Base-by-base conservation (phyloP, 2,888 invertebrate genomes). In the Drosophila setosimentum region DNA sequence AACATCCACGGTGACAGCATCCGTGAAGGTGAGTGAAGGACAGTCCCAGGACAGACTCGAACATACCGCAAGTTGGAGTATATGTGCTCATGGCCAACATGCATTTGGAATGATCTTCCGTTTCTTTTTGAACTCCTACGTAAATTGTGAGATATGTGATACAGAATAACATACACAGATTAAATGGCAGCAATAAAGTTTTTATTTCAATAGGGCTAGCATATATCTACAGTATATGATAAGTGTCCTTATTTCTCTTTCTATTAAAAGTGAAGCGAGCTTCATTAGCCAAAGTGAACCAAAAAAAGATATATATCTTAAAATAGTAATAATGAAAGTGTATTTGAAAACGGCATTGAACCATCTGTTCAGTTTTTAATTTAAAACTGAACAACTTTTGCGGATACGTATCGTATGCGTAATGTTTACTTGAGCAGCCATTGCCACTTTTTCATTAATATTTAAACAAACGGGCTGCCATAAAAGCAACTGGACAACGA, bases 1-100 rank as follows among this genome's bases (percentile, higher is more conserved):
- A 94, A 97, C 97, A 66, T 96, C 97, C 89, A 97, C 97, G 48
- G 97, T 97, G 79, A 98, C 97, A 27, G 96, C 97, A 13, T 96
- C 97, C 61, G 95, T 97, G 51, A 96, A 96, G 92, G 94, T 97
- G 61, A 93, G 92, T 89, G 49, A 91, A 69, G 50, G 66, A 60
- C 54, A 48, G n/a, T 13, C 29, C 27, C 11, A 16, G 18, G 30
- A 10, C 27, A 59, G 27, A 45, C 32, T 11, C 1, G 30, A 33
- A 35, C 24, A 35, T 11, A 29, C 33, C 32, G 18, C 29, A 35
- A 45, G 33, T 27, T 37, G 10, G 30, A 48, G 10, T 42, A 27
- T 10, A 16, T 57, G n/a, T 33, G 33, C 48, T 27, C 27, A 64
- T 18, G 16, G 27, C 49, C 40, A 24, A 29, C 66, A 55, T 40